phyloP scores from a whole-genome alignment of 2,888 invertebrate genomes.

The Rhingia rostrata region DNA sequence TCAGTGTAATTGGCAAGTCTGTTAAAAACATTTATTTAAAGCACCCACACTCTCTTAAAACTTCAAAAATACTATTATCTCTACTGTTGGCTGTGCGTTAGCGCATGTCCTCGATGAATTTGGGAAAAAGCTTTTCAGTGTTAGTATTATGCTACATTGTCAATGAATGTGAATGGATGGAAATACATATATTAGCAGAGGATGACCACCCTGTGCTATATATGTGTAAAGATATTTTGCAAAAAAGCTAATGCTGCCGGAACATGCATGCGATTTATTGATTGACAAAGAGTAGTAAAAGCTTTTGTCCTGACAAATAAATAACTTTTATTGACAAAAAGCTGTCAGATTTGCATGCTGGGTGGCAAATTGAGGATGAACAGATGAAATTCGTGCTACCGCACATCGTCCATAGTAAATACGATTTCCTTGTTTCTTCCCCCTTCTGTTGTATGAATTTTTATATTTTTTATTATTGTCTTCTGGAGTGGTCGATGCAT shows the following conservation, averaged over 20 bases:
- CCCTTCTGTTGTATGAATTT: conserved; percentile 14
- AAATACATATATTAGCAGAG: conserved; percentile 26
- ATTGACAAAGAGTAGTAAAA: conserved; percentile 73
- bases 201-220: conserved; percentile 37
- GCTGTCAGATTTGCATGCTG: conserved; percentile 70
- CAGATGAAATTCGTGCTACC: conserved; percentile 50
- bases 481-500: conserved; percentile 54
- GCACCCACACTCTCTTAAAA: neutral
- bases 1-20: neutral
- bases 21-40: neutral
- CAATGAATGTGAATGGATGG: conserved; percentile 63
- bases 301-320: conserved; percentile 71
- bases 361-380: conserved; percentile 45
- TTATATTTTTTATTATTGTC: too few species aligned
- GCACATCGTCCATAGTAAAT: conserved; percentile 47
- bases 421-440: conserved; percentile 17
- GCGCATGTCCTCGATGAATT: conserved; percentile 57
- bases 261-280: conserved; percentile 71
- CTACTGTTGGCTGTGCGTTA: neutral
- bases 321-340: conserved; percentile 72
- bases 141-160: conserved; percentile 44
- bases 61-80: conserved; percentile 7
- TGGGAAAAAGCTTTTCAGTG: conserved; percentile 32
- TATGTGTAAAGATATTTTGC: conserved; percentile 37
- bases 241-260: conserved; percentile 55